Evolutionary conservation across 30 jellyfish, hydroid and myxozoan species (phyloP), one percentile per base, ranked within the genome.

Genomic region (Aurelia aurita complex sp. Pacific): DNA sequence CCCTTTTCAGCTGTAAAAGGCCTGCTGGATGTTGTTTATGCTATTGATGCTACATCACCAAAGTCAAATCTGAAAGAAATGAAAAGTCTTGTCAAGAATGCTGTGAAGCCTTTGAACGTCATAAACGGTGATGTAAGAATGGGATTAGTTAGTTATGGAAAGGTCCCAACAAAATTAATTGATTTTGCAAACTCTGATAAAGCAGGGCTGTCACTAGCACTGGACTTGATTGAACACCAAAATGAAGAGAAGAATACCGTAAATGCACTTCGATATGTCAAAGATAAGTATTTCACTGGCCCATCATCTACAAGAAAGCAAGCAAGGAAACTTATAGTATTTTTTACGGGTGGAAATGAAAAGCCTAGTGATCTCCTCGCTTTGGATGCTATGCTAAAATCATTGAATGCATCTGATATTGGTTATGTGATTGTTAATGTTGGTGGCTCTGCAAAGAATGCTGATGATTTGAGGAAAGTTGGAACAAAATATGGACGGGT

Each of bases 1-100:
- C 33, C 16, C 46, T 77, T 77, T 77, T 64, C 43, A 77, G 87
- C 40, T 12, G 64, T 19, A 6, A 57, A 64, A 33, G 87, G 87
- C 12, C 77, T 77, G 35, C 51, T 77, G 63, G 86, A 73, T 73
- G 80, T 89, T 34, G 89, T 89, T 10, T 89, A 72, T 70, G 85
- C 89, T 2, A 53, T 89, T 40, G 97, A 89, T 62, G 50, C 85
- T n/a, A 66, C 97, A 3, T 23, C 78, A 23, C 32, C 73, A 10
- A 53, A 33, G 8, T 72, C 46, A 16, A 89, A 67, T 32, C 69
- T 86, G 33, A 15, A 60, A 12, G 89, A 64, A 35, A 77, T 76
- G 77, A 77, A 73, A 46, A 34, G 13, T 12, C 76, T 86, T 62
- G 32, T 76, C 54, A 76, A 50, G 0, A 55, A 85, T 67, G 77